Evolutionary conservation across 2,888 invertebrate species (phyloP).

Genomic region (Tinea pellionella): DNA sequence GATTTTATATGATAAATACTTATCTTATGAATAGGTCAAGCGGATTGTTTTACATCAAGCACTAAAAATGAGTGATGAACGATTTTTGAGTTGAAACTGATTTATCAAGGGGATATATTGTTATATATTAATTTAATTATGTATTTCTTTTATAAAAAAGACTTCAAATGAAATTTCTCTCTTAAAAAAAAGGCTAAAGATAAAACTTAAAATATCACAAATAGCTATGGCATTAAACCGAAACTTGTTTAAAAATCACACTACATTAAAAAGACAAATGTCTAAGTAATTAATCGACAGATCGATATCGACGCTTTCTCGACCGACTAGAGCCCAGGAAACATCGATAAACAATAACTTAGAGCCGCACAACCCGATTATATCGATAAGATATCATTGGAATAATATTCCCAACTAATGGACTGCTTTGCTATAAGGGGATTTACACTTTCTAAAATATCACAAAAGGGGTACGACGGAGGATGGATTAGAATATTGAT

Average conservation of each 20-base stretch:
- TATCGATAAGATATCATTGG: conserved; percentile 52
- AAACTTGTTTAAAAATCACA: conserved; percentile 12
- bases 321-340: conserved; percentile 32
- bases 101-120: too few relatives aligned
- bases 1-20: too few relatives aligned
- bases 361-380: conserved; percentile 48
- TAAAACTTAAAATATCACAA: neutral
- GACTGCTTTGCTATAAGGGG: conserved; percentile 49
- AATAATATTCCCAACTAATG: conserved; percentile 57
- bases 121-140: too few relatives aligned
- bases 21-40: too few relatives aligned
- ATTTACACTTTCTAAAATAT: conserved; percentile 65
- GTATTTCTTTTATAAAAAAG: too few relatives aligned
- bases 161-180: too few relatives aligned
- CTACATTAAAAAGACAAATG: conserved; percentile 9
- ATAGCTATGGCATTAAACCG: neutral
- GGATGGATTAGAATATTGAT: conserved; percentile 60
- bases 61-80: too few relatives aligned
- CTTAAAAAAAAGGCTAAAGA: neutral
- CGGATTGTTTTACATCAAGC: too few relatives aligned
- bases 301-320: conserved; percentile 35
- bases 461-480: conserved; percentile 42
- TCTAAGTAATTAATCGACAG: conserved; percentile 22
- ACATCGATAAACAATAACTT: conserved; percentile 62
- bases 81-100: too few relatives aligned